Evolutionary conservation across 2,888 invertebrate genomes (phyloP).

Genomic region (Philereme transversata): DNA sequence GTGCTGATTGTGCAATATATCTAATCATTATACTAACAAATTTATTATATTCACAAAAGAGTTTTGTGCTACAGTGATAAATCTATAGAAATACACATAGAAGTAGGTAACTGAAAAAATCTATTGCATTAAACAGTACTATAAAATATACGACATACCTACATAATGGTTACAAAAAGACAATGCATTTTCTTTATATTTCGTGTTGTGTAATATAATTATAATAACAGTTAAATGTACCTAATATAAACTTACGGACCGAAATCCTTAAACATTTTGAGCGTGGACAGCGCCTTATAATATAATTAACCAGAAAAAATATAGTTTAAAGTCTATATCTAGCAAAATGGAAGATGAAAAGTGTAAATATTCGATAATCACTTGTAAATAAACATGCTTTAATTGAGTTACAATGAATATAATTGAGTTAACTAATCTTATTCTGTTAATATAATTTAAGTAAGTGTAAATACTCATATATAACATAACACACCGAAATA

Average conservation of each 20-base stretch:
- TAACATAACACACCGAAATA: too few relatives aligned
- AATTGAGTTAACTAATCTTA: conserved; percentile 19
- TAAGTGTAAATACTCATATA: too few relatives aligned
- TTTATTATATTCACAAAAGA: conserved; percentile 55
- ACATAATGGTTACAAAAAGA: conserved; percentile 17
- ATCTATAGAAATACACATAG: conserved; percentile 24
- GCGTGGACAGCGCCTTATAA: conserved; percentile 21
- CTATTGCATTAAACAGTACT: conserved; percentile 21
- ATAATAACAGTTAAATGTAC: conserved; percentile 10
- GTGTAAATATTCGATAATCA: conserved; percentile 27
- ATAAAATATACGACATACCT: conserved; percentile 27
- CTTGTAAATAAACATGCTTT: conserved; percentile 27
- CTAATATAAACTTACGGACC: conserved; percentile 11
- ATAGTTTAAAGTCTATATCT: conserved; percentile 11
- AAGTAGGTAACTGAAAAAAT: conserved; percentile 16
- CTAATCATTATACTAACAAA: conserved; percentile 49
- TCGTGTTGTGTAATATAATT: conserved; percentile 5
- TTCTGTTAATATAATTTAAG: background rate
- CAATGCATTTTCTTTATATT: conserved; percentile 21
- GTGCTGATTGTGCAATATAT: conserved; percentile 70
- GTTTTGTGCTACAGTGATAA: conserved; percentile 57
- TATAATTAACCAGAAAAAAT: conserved; percentile 8
- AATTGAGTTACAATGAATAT: conserved; percentile 15
- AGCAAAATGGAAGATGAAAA: conserved; percentile 23
- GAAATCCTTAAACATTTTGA: conserved; percentile 21